Conservation (phyloP, 2,888 invertebrate genomes). For the Pheosia gnoma region DNA sequence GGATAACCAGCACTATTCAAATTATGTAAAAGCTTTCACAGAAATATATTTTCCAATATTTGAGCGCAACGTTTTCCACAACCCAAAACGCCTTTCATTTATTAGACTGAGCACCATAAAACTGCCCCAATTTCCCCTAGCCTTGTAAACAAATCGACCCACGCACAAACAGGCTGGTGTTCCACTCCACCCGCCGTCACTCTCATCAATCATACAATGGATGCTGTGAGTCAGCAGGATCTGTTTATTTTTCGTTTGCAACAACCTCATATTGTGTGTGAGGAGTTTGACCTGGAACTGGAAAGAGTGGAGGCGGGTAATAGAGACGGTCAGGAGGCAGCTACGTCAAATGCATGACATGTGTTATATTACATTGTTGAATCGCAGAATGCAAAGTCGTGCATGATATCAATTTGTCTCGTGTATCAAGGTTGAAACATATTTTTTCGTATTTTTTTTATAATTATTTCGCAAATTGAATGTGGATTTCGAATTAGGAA, state of each 20-base stretch:
- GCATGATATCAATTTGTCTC: no score
- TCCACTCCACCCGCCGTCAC: constrained; percentile 14
- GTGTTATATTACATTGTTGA: neutral
- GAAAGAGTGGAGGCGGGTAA: constrained; percentile 18
- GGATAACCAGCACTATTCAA: no score
- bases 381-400: no score
- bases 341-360: neutral
- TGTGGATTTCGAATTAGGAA: no score
- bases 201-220: constrained; percentile 48
- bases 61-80: neutral
- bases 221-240: constrained; percentile 47
- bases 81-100: neutral
- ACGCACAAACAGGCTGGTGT: constrained; percentile 11
- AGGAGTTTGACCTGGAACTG: constrained; percentile 17
- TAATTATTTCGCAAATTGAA: no score
- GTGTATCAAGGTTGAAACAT: no score
- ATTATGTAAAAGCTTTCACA: neutral
- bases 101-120: neutral
- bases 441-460: no score
- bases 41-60: neutral
- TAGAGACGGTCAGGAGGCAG: constrained; percentile 14
- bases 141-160: neutral
- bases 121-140: neutral
- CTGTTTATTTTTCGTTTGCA: constrained; percentile 47
- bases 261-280: constrained; percentile 38